Percentiles rank a stretch among this genome's conserved stretches.
Conservation (phyloP, 1,140 invertebrate genomes). For the Sitophilus oryzae region DNA sequence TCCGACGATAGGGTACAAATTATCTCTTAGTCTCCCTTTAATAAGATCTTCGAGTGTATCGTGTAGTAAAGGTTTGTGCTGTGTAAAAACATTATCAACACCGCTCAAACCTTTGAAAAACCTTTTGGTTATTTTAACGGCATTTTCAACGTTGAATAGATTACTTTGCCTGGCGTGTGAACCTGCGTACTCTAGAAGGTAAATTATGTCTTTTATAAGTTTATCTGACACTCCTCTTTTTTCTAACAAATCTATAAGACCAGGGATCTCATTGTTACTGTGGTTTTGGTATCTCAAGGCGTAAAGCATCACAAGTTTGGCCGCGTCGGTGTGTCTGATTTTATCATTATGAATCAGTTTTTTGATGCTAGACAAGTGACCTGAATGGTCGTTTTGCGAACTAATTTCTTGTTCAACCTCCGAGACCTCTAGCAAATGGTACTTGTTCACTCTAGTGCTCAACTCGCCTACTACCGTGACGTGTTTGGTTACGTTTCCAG, state of each 20-base stretch:
- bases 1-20: slow-evolving; percentile 75
- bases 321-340: slow-evolving; percentile 73
- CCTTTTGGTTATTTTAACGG: slow-evolving; percentile 86
- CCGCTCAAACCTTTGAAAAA: slow-evolving; percentile 87
- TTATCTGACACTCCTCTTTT: slow-evolving; percentile 58
- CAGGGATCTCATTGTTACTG: slow-evolving; percentile 75
- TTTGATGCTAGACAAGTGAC: slow-evolving; percentile 51
- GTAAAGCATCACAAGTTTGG: slow-evolving; percentile 88
- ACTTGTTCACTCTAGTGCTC: slow-evolving; percentile 72
- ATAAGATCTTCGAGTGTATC: slow-evolving; percentile 84
- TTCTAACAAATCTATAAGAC: slow-evolving; percentile 67
- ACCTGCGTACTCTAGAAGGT: slow-evolving; percentile 75
- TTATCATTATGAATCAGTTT: slow-evolving; percentile 43
- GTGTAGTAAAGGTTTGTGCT: slow-evolving; percentile 82
- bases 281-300: slow-evolving; percentile 88
- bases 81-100: slow-evolving; percentile 96
- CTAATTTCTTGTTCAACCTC: slow-evolving; percentile 95
- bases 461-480: slow-evolving; percentile 94
- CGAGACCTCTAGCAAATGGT: slow-evolving; percentile 84
- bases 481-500: slow-evolving; percentile 95
- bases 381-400: slow-evolving; percentile 87
- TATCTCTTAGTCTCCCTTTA: slow-evolving; percentile 78
- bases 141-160: slow-evolving; percentile 78
- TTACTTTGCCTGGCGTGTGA: slow-evolving; percentile 71
- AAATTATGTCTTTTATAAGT: slow-evolving; percentile 58